Evolutionary conservation across 2,888 invertebrate genomes (phyloP).

Genomic region (Petrolisthes manimaculis): DNA sequence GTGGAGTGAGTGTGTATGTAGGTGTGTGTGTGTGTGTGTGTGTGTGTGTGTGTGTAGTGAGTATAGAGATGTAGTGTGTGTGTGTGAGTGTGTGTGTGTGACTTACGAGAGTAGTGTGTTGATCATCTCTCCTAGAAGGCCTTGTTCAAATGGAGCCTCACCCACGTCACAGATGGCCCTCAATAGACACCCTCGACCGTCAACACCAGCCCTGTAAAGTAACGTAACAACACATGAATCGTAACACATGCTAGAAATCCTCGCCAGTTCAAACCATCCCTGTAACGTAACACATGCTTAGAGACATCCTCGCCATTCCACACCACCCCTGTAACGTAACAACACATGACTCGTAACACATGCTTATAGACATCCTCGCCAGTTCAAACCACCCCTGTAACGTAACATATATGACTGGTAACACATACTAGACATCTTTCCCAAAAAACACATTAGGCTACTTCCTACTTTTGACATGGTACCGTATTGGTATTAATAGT

Average conservation of each 20-base stretch:
- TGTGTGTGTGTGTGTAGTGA: background rate
- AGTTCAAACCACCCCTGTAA: no score
- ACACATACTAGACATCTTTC: no score
- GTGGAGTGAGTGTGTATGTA: no score
- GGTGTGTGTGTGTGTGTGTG: background rate
- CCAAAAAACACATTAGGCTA: no score
- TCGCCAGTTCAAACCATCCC: background rate
- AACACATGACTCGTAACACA: no score
- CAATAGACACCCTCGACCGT: conserved; percentile 31
- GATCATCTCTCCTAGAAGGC: conserved; percentile 35
- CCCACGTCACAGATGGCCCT: conserved; percentile 45
- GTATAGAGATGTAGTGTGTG: background rate
- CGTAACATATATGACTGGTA: no score
- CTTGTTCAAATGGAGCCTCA: conserved; percentile 48
- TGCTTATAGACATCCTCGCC: no score
- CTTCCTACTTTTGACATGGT: no score
- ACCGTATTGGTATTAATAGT: no score
- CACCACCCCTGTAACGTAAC: background rate
- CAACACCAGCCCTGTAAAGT: conserved; percentile 17
- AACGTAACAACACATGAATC: no score
- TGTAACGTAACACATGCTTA: background rate
- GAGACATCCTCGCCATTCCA: background rate
- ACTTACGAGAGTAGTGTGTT: conserved; percentile 45
- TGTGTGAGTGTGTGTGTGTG: background rate
- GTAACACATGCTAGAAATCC: background rate